Conservation (phyloP, 2,888 invertebrate genomes). For the Dorcus hopei region DNA sequence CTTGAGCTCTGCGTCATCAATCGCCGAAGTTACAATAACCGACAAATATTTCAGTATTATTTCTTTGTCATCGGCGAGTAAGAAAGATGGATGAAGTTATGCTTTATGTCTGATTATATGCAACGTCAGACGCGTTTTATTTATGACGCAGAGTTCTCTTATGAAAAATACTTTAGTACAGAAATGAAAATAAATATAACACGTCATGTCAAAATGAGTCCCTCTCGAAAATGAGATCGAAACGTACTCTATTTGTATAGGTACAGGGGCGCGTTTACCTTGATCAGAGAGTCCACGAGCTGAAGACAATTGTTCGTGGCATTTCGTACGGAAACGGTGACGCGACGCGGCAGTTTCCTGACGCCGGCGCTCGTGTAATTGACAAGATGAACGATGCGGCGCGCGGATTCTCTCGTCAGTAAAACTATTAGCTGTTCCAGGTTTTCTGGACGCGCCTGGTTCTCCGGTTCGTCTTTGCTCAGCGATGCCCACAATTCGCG, state of each 20-base stretch:
- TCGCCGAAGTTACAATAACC: no score
- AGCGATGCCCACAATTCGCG: slow-evolving; percentile 68
- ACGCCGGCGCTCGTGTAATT: slow-evolving; percentile 64
- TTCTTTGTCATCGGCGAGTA: no score
- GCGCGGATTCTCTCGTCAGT: slow-evolving; percentile 72
- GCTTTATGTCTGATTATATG: no score
- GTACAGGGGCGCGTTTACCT: slow-evolving; percentile 51
- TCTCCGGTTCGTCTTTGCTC: slow-evolving; percentile 78
- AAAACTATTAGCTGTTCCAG: slow-evolving; percentile 75
- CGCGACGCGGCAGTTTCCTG: slow-evolving; percentile 55
- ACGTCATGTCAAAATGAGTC: no score
- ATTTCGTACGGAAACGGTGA: slow-evolving; percentile 32
- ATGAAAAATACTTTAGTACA: no score
- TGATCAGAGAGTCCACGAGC: slow-evolving; percentile 62
- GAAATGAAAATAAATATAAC: no score
- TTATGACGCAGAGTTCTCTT: no score
- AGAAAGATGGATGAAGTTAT: no score
- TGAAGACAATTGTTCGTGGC: slow-evolving; percentile 56
- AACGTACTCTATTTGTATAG: no score
- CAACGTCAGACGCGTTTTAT: no score
- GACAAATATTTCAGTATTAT: no score
- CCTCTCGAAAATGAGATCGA: not conserved
- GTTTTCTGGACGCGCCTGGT: slow-evolving; percentile 76
- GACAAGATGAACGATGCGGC: slow-evolving; percentile 73
- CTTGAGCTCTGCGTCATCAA: no score